Evolutionary conservation across 2,888 invertebrate species (phyloP).

Genomic region (Melikaiella ostensackeni): DNA sequence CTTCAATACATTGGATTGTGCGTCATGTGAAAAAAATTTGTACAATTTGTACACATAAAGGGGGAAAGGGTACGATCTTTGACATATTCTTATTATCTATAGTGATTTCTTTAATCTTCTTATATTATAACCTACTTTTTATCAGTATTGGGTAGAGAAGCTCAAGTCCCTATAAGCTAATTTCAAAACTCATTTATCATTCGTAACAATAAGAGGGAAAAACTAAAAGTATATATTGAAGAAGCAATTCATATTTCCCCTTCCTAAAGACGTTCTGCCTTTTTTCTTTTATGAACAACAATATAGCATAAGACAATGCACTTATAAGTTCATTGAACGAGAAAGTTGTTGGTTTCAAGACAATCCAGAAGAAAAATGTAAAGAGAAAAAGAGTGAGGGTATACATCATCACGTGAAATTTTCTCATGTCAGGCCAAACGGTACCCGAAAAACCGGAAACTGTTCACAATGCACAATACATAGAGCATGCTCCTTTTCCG

Average conservation of each 20-base stretch:
- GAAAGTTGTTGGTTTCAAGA: slow-evolving; percentile 20
- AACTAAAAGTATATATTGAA: no score
- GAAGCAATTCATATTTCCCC: no score
- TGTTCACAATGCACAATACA: slow-evolving; percentile 51
- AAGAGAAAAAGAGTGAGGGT: slow-evolving; percentile 1
- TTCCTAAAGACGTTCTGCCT: not conserved
- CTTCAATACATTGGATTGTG: not conserved
- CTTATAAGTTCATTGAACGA: slow-evolving; percentile 15
- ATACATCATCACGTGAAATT: slow-evolving; percentile 14
- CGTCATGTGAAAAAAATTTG: not conserved
- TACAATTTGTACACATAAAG: not conserved
- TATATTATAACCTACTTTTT: no score
- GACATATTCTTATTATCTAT: no score
- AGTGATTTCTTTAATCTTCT: no score
- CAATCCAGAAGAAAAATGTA: slow-evolving; percentile 7
- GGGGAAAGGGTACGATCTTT: not conserved
- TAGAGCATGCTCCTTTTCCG: slow-evolving; percentile 54
- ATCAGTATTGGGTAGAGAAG: no score
- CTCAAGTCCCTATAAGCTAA: no score
- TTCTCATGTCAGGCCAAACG: slow-evolving; percentile 7
- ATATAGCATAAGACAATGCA: not conserved
- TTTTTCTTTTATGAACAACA: not conserved
- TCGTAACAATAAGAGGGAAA: no score
- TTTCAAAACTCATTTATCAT: no score
- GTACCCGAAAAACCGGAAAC: slow-evolving; percentile 56